Evolutionary conservation across 35 echinoderm and acorn worm species (phyloP).

Genomic region (Apostichopus parvimensis): DNA sequence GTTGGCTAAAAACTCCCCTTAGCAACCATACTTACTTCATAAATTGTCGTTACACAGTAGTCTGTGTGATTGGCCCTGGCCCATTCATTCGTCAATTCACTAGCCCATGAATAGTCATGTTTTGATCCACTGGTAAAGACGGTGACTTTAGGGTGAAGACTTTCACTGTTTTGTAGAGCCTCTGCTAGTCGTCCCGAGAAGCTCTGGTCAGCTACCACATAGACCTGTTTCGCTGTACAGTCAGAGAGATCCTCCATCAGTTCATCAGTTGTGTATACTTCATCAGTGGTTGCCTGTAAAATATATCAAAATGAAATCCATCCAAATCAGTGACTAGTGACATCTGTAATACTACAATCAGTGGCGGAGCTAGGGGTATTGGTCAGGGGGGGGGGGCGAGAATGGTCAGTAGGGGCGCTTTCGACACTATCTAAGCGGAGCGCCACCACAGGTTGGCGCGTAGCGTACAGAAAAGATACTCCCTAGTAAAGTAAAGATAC

Average conservation of each 20-base stretch:
- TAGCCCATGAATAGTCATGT: constrained; percentile 85
- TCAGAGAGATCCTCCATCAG: constrained; percentile 74
- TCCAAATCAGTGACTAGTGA: too few species aligned
- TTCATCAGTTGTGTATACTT: constrained; percentile 71
- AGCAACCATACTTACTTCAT: constrained; percentile 38
- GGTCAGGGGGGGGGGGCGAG: too few species aligned
- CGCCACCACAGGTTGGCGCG: too few species aligned
- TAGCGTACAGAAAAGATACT: too few species aligned
- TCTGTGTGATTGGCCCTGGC: constrained; percentile 76
- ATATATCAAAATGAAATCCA: not conserved
- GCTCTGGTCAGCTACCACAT: constrained; percentile 94
- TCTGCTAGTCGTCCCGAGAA: constrained; percentile 80
- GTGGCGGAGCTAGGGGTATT: too few species aligned
- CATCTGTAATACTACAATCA: too few species aligned
- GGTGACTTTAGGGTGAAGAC: constrained; percentile 45
- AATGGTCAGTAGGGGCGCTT: too few species aligned
- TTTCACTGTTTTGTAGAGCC: constrained; percentile 42
- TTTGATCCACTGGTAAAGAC: constrained; percentile 83
- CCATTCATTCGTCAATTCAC: constrained; percentile 80
- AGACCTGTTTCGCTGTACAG: constrained; percentile 76
- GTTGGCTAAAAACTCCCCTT: too few species aligned
- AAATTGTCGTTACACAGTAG: constrained; percentile 71
- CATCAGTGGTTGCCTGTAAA: constrained; percentile 61
- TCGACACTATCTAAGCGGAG: too few species aligned
- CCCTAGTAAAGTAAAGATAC: too few species aligned